A percentile compares a stretch with the other conserved stretches of the same genome.
phyloP scores from a whole-genome alignment of 2,797 vertebrate species.

The Mastacembelus armatus region DNA sequence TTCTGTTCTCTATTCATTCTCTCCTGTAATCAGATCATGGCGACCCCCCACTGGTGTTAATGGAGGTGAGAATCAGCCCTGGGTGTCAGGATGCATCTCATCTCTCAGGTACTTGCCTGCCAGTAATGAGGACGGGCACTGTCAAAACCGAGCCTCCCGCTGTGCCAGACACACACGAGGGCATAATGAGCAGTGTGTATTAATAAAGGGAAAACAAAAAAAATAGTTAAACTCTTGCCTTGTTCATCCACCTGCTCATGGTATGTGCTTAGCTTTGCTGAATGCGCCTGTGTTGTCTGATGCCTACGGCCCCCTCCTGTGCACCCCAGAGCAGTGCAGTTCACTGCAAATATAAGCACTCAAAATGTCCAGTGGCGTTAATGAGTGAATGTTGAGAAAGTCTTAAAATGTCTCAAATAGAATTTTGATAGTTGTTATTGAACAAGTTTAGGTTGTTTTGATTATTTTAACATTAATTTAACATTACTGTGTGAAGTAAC shows the following conservation, averaged over 20 bases:
- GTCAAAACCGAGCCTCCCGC: constrained; percentile 71
- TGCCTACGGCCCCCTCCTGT: constrained; percentile 3
- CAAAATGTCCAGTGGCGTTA: constrained; percentile 32
- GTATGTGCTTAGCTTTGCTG: constrained; percentile 51
- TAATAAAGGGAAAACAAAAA: constrained; percentile 57
- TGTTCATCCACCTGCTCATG: constrained; percentile 73
- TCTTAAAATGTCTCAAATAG: no score
- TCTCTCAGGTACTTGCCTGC: constrained; percentile 80
- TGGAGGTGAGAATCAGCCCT: constrained; percentile 83
- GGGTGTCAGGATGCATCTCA: constrained; percentile 84
- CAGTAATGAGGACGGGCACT: constrained; percentile 84
- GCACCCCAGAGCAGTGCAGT: constrained; percentile 10
- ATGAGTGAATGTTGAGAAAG: constrained; percentile 43
- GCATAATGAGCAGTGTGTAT: constrained; percentile 72
- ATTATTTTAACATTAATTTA: no score
- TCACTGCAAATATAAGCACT: constrained; percentile 16
- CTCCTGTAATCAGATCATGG: constrained; percentile 78
- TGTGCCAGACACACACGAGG: constrained; percentile 71
- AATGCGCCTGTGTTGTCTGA: constrained; percentile 28
- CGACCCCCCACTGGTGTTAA: constrained; percentile 83
- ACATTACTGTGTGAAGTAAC: no score
- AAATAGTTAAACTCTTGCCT: constrained; percentile 58
- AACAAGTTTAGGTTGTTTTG: no score
- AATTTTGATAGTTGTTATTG: no score
- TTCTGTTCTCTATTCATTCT: constrained; percentile 61